phyloP scores from a whole-genome alignment of 2,113 vertebrate species.

The Coptodon bakossiorum region DNA sequence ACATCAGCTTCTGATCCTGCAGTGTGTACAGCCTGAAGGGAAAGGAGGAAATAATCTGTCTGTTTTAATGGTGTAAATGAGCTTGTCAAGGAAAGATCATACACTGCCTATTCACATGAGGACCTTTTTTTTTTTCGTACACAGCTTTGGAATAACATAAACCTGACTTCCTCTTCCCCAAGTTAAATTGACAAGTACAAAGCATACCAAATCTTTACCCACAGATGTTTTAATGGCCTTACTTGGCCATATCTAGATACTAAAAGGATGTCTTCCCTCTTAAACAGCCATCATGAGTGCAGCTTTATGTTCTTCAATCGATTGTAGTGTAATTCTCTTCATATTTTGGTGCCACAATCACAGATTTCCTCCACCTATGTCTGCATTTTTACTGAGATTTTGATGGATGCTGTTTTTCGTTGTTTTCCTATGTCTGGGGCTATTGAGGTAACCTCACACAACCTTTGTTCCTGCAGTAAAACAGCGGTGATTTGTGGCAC shows the following conservation, averaged over 20 bases:
- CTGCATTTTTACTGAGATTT: neutral
- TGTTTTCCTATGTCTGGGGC: neutral
- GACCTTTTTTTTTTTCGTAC: neutral
- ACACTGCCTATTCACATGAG: neutral
- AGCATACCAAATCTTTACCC: neutral
- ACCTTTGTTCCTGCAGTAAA: neutral
- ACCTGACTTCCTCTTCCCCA: neutral
- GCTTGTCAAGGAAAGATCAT: neutral
- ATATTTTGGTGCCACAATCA: neutral
- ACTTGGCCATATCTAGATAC: neutral
- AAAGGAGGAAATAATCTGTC: neutral
- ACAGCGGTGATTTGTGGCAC: neutral
- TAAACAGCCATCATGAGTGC: neutral
- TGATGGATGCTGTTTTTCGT: neutral
- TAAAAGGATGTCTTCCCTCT: neutral
- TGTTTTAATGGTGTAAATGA: neutral
- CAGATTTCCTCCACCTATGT: neutral
- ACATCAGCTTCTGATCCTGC: neutral
- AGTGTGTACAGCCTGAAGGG: neutral
- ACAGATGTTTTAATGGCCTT: neutral
- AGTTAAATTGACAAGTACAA: neutral
- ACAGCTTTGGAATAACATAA: neutral
- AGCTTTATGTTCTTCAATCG: neutral
- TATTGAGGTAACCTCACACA: neutral
- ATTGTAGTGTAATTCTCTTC: neutral